A percentile compares a stretch with the other conserved stretches of the same genome.
Conservation (phyloP, 2,797 vertebrate genomes). For the Vultur gryphus region DNA sequence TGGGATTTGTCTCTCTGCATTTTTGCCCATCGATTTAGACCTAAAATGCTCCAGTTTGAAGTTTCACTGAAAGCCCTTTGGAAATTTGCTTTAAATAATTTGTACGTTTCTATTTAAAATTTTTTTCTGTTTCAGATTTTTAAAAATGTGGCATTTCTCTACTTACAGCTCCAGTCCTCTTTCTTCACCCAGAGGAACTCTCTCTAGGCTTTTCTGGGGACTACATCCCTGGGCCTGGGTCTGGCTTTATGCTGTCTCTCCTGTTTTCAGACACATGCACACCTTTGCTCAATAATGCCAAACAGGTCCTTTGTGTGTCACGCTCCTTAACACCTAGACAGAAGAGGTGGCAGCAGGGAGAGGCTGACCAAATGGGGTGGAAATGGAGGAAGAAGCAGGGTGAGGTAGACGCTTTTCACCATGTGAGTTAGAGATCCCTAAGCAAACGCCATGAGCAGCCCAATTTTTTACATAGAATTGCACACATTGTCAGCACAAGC, state of each 20-base stretch:
- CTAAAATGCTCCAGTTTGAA: neutral
- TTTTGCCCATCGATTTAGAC: neutral
- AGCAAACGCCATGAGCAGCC: neutral
- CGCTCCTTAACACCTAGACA: fast-evolving
- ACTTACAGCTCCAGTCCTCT: neutral
- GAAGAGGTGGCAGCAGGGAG: neutral
- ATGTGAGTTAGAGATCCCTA: neutral
- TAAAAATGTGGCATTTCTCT: neutral
- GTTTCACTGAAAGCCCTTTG: neutral
- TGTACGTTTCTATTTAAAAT: neutral
- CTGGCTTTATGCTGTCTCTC: neutral
- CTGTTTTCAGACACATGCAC: neutral
- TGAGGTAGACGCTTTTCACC: neutral
- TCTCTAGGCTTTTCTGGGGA: neutral
- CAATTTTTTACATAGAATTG: neutral
- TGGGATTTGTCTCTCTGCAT: neutral
- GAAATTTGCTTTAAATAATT: neutral
- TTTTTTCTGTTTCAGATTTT: neutral
- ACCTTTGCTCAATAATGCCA: neutral
- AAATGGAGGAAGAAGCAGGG: neutral
- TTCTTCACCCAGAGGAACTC: neutral
- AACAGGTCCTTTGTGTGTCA: neutral
- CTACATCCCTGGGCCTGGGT: fast-evolving
- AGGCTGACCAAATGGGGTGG: neutral
- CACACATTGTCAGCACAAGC: neutral